Base-by-base conservation (phyloP, 1,140 invertebrate species). In the Drosophila kanapiae region DNA sequence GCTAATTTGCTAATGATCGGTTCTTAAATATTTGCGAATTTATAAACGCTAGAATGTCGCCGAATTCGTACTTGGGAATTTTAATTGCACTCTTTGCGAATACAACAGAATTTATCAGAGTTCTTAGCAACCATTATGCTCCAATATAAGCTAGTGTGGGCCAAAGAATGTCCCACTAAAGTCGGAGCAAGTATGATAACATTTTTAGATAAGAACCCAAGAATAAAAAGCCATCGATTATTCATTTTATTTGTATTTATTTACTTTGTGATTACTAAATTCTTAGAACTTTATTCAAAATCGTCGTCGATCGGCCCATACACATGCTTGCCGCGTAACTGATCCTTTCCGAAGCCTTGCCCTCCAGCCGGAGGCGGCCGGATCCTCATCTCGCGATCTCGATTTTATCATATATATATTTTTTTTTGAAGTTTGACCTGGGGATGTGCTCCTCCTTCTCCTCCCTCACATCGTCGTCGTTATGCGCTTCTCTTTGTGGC, bases 261-360 rank as follows among this genome's bases (percentile, higher is more conserved):
- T 79, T 80, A 80, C 61, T 81, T 91, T 91, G 90, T 91, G 88
- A 91, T 91, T 91, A 91, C 88, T 91, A 91, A 91, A 91, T 91
- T 91, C 88, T 91, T 91, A 88, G 88, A 91, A 91, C 88, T 91
- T 91, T 91, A 91, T 91, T 87, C 87, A 91, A 91, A 90, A 91
- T 88, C 77, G 85, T 88, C 62, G 58, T 80, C 74, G 64, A 38
- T 38, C 51, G 33, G 75, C 63, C 63, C 67, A 56, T 77, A 49
- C 71, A 74, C 78, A 61, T 69, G 75, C 67, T 59, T 59, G 53
- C 64, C 63, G 47, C 42, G 16, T 29, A 51, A 33, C 33, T 23
- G 59, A 49, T 38, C 35, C 38, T 68, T 68, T 47, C 45, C 10
- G 5, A n/a, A 45, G 43, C 10, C 45, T 23, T 27, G 1, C 5